A percentile compares a stretch with the other conserved stretches of the same genome.
These are phyloP conservation scores for Rhabdophis nuchalis DNA, from an alignment of 2,797 vertebrate species.

Conservation along the genomic window DNA sequence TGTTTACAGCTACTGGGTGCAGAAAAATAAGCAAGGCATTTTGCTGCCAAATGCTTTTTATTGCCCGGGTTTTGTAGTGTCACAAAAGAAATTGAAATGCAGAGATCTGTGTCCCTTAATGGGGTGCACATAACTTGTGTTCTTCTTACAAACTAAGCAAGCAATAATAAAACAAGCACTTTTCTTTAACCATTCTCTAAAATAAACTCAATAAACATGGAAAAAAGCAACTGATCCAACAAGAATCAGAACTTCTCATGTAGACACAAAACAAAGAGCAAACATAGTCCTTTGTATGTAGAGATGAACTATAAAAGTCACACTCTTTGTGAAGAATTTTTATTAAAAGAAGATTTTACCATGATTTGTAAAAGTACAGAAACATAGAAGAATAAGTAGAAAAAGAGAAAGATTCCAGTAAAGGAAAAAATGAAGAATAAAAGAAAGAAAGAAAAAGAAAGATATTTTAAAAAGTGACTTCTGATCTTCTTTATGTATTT, in stretches of 20 bases:
- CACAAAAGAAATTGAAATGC: neutral
- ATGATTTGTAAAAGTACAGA: neutral
- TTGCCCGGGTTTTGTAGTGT: neutral
- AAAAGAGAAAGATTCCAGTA: neutral
- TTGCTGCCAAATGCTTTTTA: neutral
- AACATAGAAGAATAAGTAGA: neutral
- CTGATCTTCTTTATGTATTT: neutral
- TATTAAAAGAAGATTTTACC: neutral
- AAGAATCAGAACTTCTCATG: neutral
- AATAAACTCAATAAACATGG: neutral
- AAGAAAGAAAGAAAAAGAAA: neutral
- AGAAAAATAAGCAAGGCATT: neutral
- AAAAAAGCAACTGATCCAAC: neutral
- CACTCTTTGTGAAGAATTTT: neutral
- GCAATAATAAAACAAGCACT: neutral
- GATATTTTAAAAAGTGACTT: neutral
- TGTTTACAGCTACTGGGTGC: neutral
- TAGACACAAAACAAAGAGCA: neutral
- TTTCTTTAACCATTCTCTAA: neutral
- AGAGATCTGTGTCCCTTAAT: neutral
- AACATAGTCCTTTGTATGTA: neutral
- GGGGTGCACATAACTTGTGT: neutral
- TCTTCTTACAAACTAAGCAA: neutral
- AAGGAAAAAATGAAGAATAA: neutral
- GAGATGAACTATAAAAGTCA: neutral